phyloP scores from a whole-genome alignment of 2,797 vertebrate species.

The Champsocephalus gunnari region DNA sequence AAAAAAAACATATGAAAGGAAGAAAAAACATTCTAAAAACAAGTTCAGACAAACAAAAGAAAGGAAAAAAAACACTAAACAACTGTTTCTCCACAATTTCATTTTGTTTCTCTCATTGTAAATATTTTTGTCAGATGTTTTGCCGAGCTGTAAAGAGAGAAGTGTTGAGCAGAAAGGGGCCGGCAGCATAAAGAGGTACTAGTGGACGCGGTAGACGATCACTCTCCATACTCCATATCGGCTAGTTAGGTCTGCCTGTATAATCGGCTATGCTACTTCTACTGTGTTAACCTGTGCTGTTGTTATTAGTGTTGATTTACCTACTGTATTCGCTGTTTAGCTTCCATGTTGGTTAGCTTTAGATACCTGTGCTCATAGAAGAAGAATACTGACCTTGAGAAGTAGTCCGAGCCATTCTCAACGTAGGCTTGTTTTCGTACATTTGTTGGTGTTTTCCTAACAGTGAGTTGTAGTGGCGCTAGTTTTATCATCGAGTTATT shows the following conservation, averaged over 20 bases:
- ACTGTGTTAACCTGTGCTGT: slow-evolving; percentile 79
- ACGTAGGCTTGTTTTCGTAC: slow-evolving; percentile 72
- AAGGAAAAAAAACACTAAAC: slow-evolving; percentile 75
- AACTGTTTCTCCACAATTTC: slow-evolving; percentile 88
- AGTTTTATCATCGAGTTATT: slow-evolving; percentile 71
- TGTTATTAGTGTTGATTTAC: slow-evolving; percentile 80
- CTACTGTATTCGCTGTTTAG: slow-evolving; percentile 79
- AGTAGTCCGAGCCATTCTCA: slow-evolving; percentile 65
- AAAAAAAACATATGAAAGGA: slow-evolving; percentile 67
- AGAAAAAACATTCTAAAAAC: slow-evolving; percentile 62
- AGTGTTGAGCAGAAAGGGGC: slow-evolving; percentile 85
- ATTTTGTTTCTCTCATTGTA: slow-evolving; percentile 89
- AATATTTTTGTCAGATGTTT: slow-evolving; percentile 90
- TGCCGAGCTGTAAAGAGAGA: slow-evolving; percentile 85
- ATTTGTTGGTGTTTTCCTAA: slow-evolving; percentile 74
- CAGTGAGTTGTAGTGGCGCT: slow-evolving; percentile 74
- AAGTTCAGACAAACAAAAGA: slow-evolving; percentile 77
- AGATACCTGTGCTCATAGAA: slow-evolving; percentile 69
- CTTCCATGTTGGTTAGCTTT: slow-evolving; percentile 70
- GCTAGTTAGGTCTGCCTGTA: slow-evolving; percentile 76
- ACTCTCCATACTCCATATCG: slow-evolving; percentile 62
- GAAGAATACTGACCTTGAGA: slow-evolving; percentile 62
- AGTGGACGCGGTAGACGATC: slow-evolving; percentile 74
- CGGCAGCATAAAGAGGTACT: slow-evolving; percentile 86
- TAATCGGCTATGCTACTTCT: slow-evolving; percentile 74